Evolutionary conservation across 1,140 invertebrate species (phyloP), one percentile per base, ranked within the genome.

Genomic region (Limonius californicus): DNA sequence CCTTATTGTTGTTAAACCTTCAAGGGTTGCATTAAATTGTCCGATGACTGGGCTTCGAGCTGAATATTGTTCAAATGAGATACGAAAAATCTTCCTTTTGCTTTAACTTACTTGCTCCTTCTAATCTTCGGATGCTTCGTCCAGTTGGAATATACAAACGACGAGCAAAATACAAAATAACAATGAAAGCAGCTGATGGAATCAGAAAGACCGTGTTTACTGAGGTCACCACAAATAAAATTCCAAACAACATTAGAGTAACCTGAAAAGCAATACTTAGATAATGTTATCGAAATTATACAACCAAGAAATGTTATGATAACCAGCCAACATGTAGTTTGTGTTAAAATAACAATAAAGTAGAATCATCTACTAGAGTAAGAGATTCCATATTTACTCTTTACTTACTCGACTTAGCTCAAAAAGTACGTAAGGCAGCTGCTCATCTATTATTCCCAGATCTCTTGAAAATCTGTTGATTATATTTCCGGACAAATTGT

Each of bases 1-100:
- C 61, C 94, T 81, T 56, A 97, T 94, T 0, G 93, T 95, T 0
- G 89, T 83, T 30, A 97, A 79, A 7, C 95, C 94, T 76, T 91
- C 89, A 0, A 96, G 77, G 0, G 92, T 89, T 19, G 92, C 87
- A 73, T 89, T 92, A 54, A 97, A 79, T 72, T 96, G 92, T 11
- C 90, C 87, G 78, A 90, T 92, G 9, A 94, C 85, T 0, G 92
- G 91, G 76, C 85, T 87, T 32, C 86, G 82, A 55, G 85, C 87
- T 89, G 70, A 11, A 57, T n/a, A n/a, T n/a, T n/a, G n/a, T n/a
- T n/a, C n/a, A n/a, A n/a, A n/a, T n/a, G n/a, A n/a, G n/a, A n/a
- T n/a, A n/a, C n/a, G n/a, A n/a, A n/a, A n/a, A n/a, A n/a, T n/a
- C n/a, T n/a, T n/a, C n/a, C n/a, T n/a, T n/a, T 21, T n/a, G 16